Percentiles rank a stretch among this genome's conserved stretches.
phyloP scores from a whole-genome alignment of 2,113 vertebrate genomes.

The Uria lomvia region DNA sequence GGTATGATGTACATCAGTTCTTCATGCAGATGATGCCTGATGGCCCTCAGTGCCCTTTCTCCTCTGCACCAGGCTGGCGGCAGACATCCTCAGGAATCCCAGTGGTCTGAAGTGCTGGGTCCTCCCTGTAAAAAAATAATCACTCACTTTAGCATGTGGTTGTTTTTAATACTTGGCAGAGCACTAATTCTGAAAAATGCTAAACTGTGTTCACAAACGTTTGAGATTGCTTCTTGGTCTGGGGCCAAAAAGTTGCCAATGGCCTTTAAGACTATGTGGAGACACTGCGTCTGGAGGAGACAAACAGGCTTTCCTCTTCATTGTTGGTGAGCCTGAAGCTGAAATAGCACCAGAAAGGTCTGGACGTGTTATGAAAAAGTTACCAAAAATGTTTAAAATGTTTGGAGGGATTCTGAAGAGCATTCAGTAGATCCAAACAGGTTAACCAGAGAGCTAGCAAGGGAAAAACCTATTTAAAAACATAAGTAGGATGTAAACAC shows the following conservation, averaged over 20 bases:
- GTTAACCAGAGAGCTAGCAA: not conserved
- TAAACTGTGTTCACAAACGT: not conserved
- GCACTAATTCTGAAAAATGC: not conserved
- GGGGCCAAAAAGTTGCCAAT: not conserved
- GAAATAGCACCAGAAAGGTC: not conserved
- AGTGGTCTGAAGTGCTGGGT: not conserved
- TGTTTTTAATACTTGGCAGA: not conserved
- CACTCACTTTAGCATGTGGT: not conserved
- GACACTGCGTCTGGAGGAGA: not conserved
- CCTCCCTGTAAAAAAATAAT: not conserved
- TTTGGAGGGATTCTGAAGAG: not conserved
- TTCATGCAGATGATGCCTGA: not conserved
- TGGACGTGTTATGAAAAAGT: not conserved
- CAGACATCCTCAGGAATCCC: not conserved
- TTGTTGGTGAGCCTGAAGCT: not conserved
- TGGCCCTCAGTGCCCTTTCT: not conserved
- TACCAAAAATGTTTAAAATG: not conserved
- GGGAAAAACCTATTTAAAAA: not conserved
- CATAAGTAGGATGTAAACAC: not conserved
- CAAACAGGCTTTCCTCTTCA: not conserved
- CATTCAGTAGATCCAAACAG: not conserved
- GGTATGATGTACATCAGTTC: not conserved
- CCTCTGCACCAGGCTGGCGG: not conserved
- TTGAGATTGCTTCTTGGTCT: not conserved
- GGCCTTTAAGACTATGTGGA: not conserved